Base-by-base conservation (phyloP, 1,140 invertebrate genomes). In the Panulirus ornatus region DNA sequence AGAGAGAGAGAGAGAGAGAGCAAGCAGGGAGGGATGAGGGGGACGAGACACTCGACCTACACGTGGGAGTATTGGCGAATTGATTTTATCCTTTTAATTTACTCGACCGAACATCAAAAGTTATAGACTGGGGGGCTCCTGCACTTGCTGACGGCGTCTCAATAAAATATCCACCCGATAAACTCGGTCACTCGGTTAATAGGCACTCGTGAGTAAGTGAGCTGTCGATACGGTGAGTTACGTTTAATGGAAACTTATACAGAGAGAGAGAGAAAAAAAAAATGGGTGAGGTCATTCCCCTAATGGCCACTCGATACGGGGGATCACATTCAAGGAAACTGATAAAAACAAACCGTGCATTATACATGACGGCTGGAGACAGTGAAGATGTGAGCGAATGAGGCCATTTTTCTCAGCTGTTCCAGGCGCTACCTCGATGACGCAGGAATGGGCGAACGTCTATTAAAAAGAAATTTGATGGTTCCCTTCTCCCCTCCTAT, bases 201-300 rank as follows among this genome's bases (percentile, higher is more conserved):
- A 66, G 58, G 58, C 58, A 27, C 58, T 66, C 58, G 58, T 66
- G 58, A 66, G 58, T 66, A 66, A 66, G 58, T 66, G 58, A 30
- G n/a, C 58, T 66, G 58, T 66, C 58, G 58, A 66, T 66, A 66
- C 58, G 58, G n/a, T 66, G 58, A 66, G 58, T 66, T 66, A 66
- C n/a, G 14, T 66, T 30, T 66, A 66, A 66, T 66, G 58, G 58
- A 66, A 66, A 66, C n/a, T 66, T 66, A 30, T 66, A 66, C 22
- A 66, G 27, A 22, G 30, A 66, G n/a, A 27, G 16, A 66, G 9
- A 27, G 11, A 66, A 27, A 66, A 63, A 3, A 27, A 30, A 19
- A 58, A 58, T 19, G 19, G 3, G 3, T 11, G 34, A 34, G 70
- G 30, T 27, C 44, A 47, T 6, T 47, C 5, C 5, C 14, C 14